Percentiles rank a stretch among this genome's conserved stretches.
These are phyloP conservation scores for Gallinago undulata DNA, from an alignment of 2,113 vertebrate species.

Conservation along the genomic window DNA sequence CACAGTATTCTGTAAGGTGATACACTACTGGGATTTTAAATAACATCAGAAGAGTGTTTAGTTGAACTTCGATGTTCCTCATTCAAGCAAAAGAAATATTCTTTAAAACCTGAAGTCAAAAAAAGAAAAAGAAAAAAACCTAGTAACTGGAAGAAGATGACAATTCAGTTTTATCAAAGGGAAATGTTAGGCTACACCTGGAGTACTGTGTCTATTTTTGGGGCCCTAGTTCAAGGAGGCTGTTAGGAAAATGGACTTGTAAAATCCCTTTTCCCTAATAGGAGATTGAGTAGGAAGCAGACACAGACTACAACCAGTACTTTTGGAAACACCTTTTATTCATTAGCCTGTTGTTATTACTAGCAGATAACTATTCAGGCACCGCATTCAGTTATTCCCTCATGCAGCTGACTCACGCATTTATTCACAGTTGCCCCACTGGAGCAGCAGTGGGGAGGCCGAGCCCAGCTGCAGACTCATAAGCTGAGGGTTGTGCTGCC, in stretches of 20 bases:
- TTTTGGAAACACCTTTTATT: neutral
- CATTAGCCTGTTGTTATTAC: neutral
- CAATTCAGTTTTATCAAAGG: neutral
- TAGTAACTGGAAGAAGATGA: neutral
- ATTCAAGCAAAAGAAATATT: neutral
- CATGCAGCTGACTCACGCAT: neutral
- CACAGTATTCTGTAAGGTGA: neutral
- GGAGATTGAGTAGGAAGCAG: neutral
- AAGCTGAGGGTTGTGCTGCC: neutral
- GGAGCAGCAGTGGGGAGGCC: neutral
- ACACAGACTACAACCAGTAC: neutral
- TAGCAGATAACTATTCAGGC: neutral
- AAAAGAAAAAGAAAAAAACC: too few species aligned
- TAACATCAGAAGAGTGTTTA: neutral
- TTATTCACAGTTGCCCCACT: neutral
- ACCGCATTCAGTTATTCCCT: neutral
- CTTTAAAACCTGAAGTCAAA: neutral
- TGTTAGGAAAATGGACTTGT: neutral
- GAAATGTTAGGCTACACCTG: neutral
- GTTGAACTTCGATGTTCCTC: neutral
- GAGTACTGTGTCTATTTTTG: neutral
- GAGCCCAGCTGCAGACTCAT: neutral
- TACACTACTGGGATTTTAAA: neutral
- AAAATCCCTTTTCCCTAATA: neutral
- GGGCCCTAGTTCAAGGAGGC: neutral